Evolutionary conservation across 2,797 vertebrate genomes (phyloP), one percentile per base, ranked within the genome.

Genomic region (Sebastes diaconus): DNA sequence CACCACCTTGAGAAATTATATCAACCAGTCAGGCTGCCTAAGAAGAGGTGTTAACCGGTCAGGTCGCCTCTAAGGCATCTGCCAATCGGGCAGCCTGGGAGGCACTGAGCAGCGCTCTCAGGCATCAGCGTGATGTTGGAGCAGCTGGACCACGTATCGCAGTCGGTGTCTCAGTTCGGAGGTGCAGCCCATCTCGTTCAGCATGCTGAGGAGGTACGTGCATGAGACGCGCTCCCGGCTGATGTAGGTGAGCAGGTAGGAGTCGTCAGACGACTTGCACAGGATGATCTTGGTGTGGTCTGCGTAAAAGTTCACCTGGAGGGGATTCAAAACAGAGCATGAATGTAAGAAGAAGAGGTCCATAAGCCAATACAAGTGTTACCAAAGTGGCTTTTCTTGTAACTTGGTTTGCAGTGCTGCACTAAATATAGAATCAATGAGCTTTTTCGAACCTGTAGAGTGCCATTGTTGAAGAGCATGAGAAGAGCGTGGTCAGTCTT

Each of bases 281-380:
- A 99, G 95, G 88, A 99, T 98, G 84, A 99, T 95, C 91, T 99
- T 99, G 22, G 98, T 99, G 92, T 99, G 99, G 93, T 99, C 98
- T 0, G 97, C 97, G 87, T 99, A 99, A 94, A 99, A 99, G 92
- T 99, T 99, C 52, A 99, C 98, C 99, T 99, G 87, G 2, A 84
- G 64, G 11, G 73, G 68, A 24, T 20, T 6, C 52, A 65, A 63
- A 81, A 79, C 1, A 9, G 2, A 54, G 16, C 8, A 30, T 2
- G 13, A 30, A 46, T 4, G 2, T 32, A 24, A 79, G 36, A 16
- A 20, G 29, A 46, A 0, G 6, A 11, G 27, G 16, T 8, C n/a
- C 4, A 30, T n/a, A 32, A 46, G 30, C 4, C 12, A 25, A 34
- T 4, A 24, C 3, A 27, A 7, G 12, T 3, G 8, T 18, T 16